Conservation (phyloP, 1,140 invertebrate genomes). For the Ditylenchus dipsaci region DNA sequence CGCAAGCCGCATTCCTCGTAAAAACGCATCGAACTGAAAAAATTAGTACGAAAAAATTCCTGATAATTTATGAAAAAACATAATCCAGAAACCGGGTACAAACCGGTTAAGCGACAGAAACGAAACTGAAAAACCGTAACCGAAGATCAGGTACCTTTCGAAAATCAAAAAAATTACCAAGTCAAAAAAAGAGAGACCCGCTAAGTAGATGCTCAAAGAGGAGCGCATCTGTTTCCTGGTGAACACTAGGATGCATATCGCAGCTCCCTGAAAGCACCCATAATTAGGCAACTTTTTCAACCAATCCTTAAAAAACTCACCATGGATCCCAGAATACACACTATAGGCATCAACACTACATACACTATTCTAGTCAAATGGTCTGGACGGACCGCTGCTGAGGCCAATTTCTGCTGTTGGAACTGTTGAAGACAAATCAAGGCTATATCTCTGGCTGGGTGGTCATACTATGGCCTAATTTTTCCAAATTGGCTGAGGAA, state of each 20-base stretch:
- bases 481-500: neutral
- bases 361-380: conserved; percentile 25
- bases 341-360: conserved; percentile 31
- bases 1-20: too few species aligned
- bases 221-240: conserved; percentile 53
- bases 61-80: too few species aligned
- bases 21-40: too few species aligned
- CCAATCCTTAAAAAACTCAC: neutral
- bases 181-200: conserved; percentile 54
- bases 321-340: conserved; percentile 31
- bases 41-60: too few species aligned
- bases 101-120: too few species aligned
- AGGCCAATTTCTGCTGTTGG: conserved; percentile 7
- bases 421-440: neutral
- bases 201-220: conserved; percentile 55
- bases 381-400: conserved; percentile 3
- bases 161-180: conserved; percentile 8
- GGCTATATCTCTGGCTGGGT: neutral
- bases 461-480: neutral
- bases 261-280: conserved; percentile 29
- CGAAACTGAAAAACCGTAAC: too few species aligned
- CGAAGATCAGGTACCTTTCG: too few species aligned
- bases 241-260: conserved; percentile 49
- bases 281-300: neutral
- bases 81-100: too few species aligned